These are phyloP conservation scores for Dryobotodes eremita DNA, from an alignment of 2,888 invertebrate genomes.

Conservation along the genomic window DNA sequence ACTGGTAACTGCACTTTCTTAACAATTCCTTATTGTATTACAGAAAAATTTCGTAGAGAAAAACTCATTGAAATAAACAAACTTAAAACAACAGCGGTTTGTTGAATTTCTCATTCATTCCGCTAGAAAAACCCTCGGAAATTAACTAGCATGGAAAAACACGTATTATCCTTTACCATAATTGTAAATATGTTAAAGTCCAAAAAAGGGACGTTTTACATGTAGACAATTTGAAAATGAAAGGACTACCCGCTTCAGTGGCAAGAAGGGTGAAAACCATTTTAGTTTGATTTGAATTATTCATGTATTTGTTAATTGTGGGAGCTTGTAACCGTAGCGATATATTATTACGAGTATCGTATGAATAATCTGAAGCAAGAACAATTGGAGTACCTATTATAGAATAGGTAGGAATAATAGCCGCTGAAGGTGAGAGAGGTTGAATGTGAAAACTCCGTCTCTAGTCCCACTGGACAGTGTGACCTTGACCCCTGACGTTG, in stretches of 20 bases:
- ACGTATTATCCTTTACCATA: neutral
- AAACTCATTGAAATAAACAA: neutral
- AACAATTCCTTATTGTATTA: neutral
- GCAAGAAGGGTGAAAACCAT: conserved; percentile 41
- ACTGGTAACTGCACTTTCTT: neutral
- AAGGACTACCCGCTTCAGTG: conserved; percentile 21
- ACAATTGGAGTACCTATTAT: conserved; percentile 21
- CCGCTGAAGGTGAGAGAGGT: neutral
- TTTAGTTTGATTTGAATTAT: conserved; percentile 54
- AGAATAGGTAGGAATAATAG: conserved; percentile 13
- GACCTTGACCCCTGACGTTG: neutral
- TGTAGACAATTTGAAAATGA: conserved; percentile 41
- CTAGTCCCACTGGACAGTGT: neutral
- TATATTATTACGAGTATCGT: conserved; percentile 42
- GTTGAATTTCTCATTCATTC: neutral
- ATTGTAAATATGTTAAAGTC: conserved; percentile 13
- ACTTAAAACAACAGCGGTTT: neutral
- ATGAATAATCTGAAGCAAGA: conserved; percentile 40
- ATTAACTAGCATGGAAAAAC: neutral
- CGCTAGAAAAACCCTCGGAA: neutral
- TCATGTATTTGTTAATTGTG: conserved; percentile 50
- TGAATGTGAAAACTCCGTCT: neutral
- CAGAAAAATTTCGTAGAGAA: neutral
- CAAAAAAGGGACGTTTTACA: conserved; percentile 18
- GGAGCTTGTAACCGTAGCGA: conserved; percentile 22